Evolutionary conservation across 1,140 invertebrate species (phyloP), one percentile per base, ranked within the genome.

Genomic region (Macrostomum lignano): DNA sequence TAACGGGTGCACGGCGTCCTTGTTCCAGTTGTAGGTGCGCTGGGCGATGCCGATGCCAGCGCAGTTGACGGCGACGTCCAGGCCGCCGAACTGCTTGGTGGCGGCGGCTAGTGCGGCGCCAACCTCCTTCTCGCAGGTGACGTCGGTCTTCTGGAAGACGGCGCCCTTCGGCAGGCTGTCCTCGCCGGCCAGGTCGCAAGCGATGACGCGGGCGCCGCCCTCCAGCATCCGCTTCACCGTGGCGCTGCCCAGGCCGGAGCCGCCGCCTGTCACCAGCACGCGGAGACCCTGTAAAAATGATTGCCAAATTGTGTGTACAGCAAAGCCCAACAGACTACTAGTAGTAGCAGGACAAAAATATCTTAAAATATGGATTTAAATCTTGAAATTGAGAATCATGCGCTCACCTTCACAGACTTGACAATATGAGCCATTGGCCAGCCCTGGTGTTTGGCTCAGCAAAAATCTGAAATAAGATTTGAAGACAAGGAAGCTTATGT

Each of bases 11-110:
- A 74, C 58, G 3, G 52, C 38, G 13, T 73, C 65, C 51, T 81
- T 91, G 37, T 76, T 77, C 41, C 74, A 74, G 58, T 91, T 91
- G 47, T 74, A 93, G 0, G 70, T 71, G 49, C 78, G 77, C 33
- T 68, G 67, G 1, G 84, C 86, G 14, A 72, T 63, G 1, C 70
- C 77, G 33, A 93, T 71, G 7, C 88, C 88, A 17, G 88, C 88
- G 63, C 88, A 94, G 51, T 93, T 96, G 0, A 98, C 74, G 1
- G 70, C 60, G 6, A 73, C 67, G 60, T 94, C 71, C 2, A 96
- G 53, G 31, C 68, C 64, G 0, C 76, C 73, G 60, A 82, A 93
- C 40, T 78, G 72, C 2, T 72, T 60, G 46, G 73, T 67, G 2
- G 71, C 67, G 10, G 65, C 44, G 17, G 69, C 55, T 7, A 94